phyloP scores from a whole-genome alignment of 2,113 vertebrate species.

The Etheostoma spectabile region DNA sequence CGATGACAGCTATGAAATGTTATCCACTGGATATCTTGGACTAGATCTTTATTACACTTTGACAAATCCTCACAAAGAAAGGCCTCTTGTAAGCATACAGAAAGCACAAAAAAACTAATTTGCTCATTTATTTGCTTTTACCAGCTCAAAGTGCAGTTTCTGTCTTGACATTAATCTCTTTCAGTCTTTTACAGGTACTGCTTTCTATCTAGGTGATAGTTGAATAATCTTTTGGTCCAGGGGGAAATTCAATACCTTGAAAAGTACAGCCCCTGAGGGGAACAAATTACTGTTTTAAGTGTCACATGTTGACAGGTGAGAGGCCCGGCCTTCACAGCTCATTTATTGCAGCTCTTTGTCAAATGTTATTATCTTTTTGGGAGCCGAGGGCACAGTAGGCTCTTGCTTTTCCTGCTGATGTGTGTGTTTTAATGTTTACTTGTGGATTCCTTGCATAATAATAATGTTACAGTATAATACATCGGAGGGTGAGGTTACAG shows the following conservation, averaged over 20 bases:
- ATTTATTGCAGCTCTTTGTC: slow-evolving; percentile 74
- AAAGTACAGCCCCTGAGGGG: slow-evolving; percentile 52
- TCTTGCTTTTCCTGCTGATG: slow-evolving; percentile 10
- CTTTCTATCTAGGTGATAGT: slow-evolving; percentile 42
- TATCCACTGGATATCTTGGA: slow-evolving; percentile 46
- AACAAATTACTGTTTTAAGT: slow-evolving; percentile 74
- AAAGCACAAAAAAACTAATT: background rate
- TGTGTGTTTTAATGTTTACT: slow-evolving; percentile 17
- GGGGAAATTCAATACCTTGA: slow-evolving; percentile 70
- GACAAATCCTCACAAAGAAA: slow-evolving; percentile 42
- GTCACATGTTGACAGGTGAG: slow-evolving; percentile 78
- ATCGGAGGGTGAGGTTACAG: slow-evolving; percentile 21
- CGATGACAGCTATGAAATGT: slow-evolving; percentile 72
- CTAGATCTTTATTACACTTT: slow-evolving; percentile 60
- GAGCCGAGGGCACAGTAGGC: slow-evolving; percentile 14
- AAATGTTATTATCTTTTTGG: slow-evolving; percentile 56
- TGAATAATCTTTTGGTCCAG: slow-evolving; percentile 45
- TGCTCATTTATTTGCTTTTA: slow-evolving; percentile 13
- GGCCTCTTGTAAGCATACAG: background rate
- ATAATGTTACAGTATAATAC: slow-evolving; percentile 10
- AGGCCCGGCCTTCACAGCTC: slow-evolving; percentile 76
- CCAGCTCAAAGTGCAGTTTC: slow-evolving; percentile 3
- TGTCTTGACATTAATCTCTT: slow-evolving; percentile 6
- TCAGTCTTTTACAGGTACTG: slow-evolving; percentile 34
- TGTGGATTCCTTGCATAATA: slow-evolving; percentile 31